Percentiles rank a stretch among this genome's conserved stretches.
Conservation (phyloP, 37 sponge, comb jelly and placozoan species). For the Oopsacas minuta region DNA sequence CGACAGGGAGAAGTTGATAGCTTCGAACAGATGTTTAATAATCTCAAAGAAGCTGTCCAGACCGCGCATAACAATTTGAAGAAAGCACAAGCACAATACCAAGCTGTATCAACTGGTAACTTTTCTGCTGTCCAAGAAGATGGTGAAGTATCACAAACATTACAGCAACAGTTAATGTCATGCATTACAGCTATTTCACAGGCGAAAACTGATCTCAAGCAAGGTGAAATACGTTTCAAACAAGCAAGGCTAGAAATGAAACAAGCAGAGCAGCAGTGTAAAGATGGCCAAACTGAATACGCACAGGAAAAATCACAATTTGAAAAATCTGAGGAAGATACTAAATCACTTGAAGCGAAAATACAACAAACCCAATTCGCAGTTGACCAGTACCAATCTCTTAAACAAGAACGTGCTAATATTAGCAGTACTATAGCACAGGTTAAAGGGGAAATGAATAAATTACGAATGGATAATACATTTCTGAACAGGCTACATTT, state of each 20-base stretch:
- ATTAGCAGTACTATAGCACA: neutral
- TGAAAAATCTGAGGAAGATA: constrained; percentile 29
- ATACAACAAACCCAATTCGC: neutral
- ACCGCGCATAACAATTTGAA: constrained; percentile 38
- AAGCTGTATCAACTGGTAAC: constrained; percentile 79
- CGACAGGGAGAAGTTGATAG: constrained; percentile 24
- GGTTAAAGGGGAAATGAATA: neutral
- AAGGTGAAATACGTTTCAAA: constrained; percentile 72
- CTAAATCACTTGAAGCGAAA: constrained; percentile 33
- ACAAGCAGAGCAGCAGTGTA: constrained; percentile 42
- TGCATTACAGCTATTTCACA: constrained; percentile 56
- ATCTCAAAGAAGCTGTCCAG: constrained; percentile 29
- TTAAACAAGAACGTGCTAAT: neutral
- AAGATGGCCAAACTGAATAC: constrained; percentile 45
- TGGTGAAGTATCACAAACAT: neutral
- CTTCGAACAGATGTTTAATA: neutral
- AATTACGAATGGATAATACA: neutral
- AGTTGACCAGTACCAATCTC: neutral
- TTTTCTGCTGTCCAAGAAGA: constrained; percentile 22
- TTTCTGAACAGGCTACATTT: neutral
- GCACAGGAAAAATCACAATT: constrained; percentile 36
- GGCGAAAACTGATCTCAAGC: constrained; percentile 51
- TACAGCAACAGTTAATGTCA: constrained; percentile 23
- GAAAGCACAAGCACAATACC: constrained; percentile 55
- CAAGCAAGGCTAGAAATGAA: constrained; percentile 53